Evolutionary conservation across 2,797 vertebrate species (phyloP).

Genomic region (Danio choprae): DNA sequence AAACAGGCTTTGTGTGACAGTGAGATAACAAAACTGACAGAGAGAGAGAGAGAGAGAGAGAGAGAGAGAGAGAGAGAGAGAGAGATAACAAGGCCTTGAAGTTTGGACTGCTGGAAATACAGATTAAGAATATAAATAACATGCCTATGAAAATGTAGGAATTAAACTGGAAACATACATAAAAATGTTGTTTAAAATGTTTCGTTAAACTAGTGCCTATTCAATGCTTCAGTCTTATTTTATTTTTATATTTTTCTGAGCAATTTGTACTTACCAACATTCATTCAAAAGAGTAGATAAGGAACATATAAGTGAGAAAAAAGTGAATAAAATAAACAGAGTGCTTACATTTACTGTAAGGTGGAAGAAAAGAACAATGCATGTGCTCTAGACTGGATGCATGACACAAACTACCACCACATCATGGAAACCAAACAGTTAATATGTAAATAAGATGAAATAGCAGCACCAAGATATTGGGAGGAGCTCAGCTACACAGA

Average conservation of each 20-base stretch:
- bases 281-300: not conserved
- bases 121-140: not conserved
- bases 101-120: slow-evolving; percentile 71
- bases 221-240: too few relatives aligned
- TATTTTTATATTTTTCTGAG: not conserved
- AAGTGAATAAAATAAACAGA: not conserved
- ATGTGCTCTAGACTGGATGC: slow-evolving; percentile 68
- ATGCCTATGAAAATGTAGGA: too few relatives aligned
- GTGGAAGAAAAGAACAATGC: slow-evolving; percentile 31
- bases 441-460: slow-evolving; percentile 79
- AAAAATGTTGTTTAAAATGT: too few relatives aligned
- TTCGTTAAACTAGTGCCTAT: too few relatives aligned
- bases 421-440: slow-evolving; percentile 80
- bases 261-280: not conserved
- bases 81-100: slow-evolving; percentile 66
- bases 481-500: slow-evolving; percentile 70
- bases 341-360: slow-evolving; percentile 34
- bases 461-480: slow-evolving; percentile 68
- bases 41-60: not conserved
- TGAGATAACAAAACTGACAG: not conserved
- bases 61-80: not conserved
- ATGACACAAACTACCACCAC: slow-evolving; percentile 67
- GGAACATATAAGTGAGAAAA: not conserved
- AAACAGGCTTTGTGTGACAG: slow-evolving; percentile 10
- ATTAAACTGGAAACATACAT: too few relatives aligned